Conservation (phyloP, 2,797 vertebrate genomes). For the Podargus strigoides region DNA sequence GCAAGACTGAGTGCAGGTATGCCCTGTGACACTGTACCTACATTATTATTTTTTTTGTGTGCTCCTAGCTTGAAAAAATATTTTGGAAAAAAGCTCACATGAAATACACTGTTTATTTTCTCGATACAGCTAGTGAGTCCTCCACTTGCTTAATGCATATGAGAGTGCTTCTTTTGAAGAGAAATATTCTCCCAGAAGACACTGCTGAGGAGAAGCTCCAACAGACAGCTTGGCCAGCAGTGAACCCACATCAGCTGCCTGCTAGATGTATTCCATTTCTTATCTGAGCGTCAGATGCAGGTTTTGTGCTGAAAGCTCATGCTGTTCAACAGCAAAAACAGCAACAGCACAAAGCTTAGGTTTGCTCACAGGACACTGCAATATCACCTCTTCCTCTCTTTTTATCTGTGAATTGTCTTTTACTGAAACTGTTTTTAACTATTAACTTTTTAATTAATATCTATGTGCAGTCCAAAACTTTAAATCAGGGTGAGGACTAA, state of each 20-base stretch:
- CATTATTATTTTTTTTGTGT: not conserved
- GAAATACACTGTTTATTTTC: not conserved
- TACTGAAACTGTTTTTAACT: not conserved
- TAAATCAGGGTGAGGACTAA: not conserved
- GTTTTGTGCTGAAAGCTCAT: not conserved
- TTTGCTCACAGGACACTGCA: not conserved
- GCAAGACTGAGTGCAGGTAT: not conserved
- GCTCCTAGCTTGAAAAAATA: not conserved
- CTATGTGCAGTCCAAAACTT: not conserved
- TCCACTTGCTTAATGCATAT: not conserved
- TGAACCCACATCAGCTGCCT: not conserved
- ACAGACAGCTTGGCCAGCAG: not conserved
- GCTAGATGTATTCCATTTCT: not conserved
- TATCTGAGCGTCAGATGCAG: not conserved
- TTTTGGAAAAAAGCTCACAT: not conserved
- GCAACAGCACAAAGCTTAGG: not conserved
- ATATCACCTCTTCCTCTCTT: not conserved
- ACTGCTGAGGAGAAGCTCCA: not conserved
- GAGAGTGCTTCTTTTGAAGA: not conserved
- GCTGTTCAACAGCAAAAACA: not conserved
- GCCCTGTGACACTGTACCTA: rapidly evolving
- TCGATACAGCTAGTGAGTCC: not conserved
- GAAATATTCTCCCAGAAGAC: not conserved
- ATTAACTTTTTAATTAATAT: not conserved
- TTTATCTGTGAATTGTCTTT: not conserved